Conservation (phyloP, 2,888 invertebrate genomes). For the Gymnocheta viridis region DNA sequence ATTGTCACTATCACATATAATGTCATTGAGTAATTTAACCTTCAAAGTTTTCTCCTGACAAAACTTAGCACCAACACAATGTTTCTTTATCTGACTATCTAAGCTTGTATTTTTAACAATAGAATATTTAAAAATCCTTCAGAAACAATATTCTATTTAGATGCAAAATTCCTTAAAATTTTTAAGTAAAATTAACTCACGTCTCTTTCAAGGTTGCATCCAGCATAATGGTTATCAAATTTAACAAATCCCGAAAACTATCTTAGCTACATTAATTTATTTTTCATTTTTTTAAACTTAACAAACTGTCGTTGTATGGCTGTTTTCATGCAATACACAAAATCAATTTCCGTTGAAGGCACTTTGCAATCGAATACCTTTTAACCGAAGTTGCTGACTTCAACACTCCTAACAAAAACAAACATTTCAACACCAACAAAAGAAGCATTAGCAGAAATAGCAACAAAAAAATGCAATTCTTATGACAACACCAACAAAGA, state of each 20-base stretch:
- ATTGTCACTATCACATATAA: no score
- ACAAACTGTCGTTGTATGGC: not conserved
- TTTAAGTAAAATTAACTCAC: not conserved
- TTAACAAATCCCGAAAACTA: conserved; percentile 29
- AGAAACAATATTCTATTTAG: not conserved
- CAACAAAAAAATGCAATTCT: conserved; percentile 30
- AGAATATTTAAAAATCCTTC: not conserved
- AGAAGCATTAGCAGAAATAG: not conserved
- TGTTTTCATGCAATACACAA: conserved; percentile 55
- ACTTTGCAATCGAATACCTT: conserved; percentile 69
- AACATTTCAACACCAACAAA: not conserved
- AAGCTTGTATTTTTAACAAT: not conserved
- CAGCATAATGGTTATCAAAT: conserved; percentile 16
- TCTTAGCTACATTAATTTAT: not conserved
- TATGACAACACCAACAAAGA: conserved; percentile 34
- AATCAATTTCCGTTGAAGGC: conserved; percentile 68
- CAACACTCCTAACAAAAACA: conserved; percentile 52
- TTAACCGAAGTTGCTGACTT: conserved; percentile 60
- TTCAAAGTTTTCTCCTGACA: no score
- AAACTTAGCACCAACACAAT: no score
- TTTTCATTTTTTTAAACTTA: not conserved
- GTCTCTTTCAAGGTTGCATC: not conserved
- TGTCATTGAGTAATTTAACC: no score
- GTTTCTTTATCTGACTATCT: no score
- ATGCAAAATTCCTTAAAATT: not conserved